Percentiles rank a stretch among this genome's conserved stretches.
Evolutionary conservation across 2,888 invertebrate genomes (phyloP).

Genomic region (Eretmocerus hayati): DNA sequence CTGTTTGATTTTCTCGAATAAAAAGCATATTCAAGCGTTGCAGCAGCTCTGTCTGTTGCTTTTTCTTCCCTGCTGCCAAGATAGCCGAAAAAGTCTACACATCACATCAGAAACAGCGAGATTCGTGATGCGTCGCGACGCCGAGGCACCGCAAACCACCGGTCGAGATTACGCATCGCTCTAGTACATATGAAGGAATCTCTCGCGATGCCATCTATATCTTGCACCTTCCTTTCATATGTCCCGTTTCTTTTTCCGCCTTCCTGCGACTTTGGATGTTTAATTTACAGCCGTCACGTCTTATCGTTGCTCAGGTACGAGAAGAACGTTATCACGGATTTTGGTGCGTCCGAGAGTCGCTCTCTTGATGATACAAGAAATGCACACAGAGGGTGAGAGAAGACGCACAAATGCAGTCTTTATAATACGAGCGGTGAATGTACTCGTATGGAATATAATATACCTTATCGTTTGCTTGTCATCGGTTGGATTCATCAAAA

Average conservation of each 20-base stretch:
- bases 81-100: background rate
- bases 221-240: too few relatives aligned
- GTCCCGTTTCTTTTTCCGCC: background rate
- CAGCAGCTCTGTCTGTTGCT: too few relatives aligned
- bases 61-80: background rate
- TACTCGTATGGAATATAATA: background rate
- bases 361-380: background rate
- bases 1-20: conserved; percentile 11
- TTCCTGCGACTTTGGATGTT: conserved; percentile 1
- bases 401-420: conserved; percentile 1
- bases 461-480: background rate
- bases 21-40: conserved; percentile 13
- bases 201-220: conserved; percentile 1
- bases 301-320: conserved; percentile 10
- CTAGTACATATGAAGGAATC: too few relatives aligned
- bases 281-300: too few relatives aligned
- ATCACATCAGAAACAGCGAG: background rate
- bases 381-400: background rate
- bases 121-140: background rate
- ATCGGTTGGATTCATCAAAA: conserved; percentile 1
- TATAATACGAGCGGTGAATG: too few relatives aligned
- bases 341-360: conserved; percentile 3
- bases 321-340: conserved; percentile 10
- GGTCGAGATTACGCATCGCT: conserved; percentile 12
- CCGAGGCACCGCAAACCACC: background rate